Percentiles rank a stretch among this genome's conserved stretches.
phyloP scores from a whole-genome alignment of 2,113 vertebrate species.

The Leiothrix lutea region DNA sequence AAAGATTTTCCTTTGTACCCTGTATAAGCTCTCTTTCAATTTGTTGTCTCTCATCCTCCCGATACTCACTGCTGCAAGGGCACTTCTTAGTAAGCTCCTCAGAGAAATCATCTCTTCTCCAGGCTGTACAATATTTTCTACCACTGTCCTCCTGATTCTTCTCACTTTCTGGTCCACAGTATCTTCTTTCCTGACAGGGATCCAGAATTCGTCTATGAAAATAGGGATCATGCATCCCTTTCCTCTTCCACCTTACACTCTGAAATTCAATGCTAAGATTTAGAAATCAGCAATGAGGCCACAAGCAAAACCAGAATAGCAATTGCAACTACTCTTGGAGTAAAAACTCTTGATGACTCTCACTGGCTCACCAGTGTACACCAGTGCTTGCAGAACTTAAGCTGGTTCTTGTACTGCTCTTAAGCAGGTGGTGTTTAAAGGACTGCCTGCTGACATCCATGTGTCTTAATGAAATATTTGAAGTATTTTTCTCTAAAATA shows the following conservation, averaged over 20 bases:
- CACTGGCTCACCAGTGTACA: not conserved
- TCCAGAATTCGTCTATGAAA: not conserved
- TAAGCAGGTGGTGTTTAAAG: not conserved
- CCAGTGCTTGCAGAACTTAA: not conserved
- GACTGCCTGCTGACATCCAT: not conserved
- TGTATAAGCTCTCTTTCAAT: not conserved
- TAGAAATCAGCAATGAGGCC: not conserved
- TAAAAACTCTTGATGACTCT: not conserved
- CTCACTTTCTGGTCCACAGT: not conserved
- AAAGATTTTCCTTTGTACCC: not conserved
- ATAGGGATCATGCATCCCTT: not conserved
- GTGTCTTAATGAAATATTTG: not conserved
- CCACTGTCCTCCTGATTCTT: not conserved
- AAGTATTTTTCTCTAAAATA: not conserved
- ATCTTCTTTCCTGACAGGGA: not conserved
- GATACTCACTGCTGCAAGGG: accelerated
- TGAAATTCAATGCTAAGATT: not conserved
- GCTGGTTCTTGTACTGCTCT: not conserved
- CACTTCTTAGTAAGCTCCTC: not conserved
- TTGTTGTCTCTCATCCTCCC: not conserved
- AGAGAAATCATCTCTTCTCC: not conserved
- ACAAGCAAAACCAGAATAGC: not conserved
- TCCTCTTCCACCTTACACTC: not conserved
- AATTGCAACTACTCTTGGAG: not conserved
- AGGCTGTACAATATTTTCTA: not conserved